Conservation (phyloP, 2,888 invertebrate genomes). For the Chrysotoxum bicinctum region DNA sequence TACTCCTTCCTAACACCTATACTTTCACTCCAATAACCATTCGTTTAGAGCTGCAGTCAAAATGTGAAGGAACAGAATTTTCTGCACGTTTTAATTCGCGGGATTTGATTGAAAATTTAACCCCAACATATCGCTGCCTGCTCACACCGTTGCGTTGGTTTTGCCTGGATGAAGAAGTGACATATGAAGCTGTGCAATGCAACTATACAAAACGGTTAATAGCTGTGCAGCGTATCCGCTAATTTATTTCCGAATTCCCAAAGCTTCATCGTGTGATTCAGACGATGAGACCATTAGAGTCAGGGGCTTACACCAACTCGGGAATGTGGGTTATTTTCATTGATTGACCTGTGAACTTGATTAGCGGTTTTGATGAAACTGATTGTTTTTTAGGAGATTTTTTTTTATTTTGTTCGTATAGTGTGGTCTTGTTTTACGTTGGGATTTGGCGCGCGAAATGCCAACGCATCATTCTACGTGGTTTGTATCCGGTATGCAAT, state of each 20-base stretch:
- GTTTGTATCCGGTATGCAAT: constrained; percentile 66
- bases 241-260: constrained; percentile 66
- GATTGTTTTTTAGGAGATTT: constrained; percentile 67
- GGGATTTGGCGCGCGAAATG: constrained; percentile 20
- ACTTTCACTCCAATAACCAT: constrained; percentile 14
- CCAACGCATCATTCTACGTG: constrained; percentile 55
- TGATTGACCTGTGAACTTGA: constrained; percentile 73
- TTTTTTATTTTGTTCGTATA: constrained; percentile 1
- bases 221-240: constrained; percentile 57
- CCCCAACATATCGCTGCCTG: constrained; percentile 44
- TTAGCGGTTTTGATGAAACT: constrained; percentile 71
- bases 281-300: background rate
- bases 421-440: constrained; percentile 6
- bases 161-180: constrained; percentile 42
- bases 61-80: background rate
- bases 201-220: constrained; percentile 54
- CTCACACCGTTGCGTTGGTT: background rate
- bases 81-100: constrained; percentile 51
- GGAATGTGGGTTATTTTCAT: constrained; percentile 69
- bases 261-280: constrained; percentile 15
- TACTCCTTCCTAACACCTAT: background rate
- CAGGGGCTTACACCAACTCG: constrained; percentile 19
- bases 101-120: constrained; percentile 67
- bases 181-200: constrained; percentile 30
- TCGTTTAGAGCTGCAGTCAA: background rate